Conservation (phyloP, 1,140 invertebrate genomes). For the Dinothrombium tinctorium region DNA sequence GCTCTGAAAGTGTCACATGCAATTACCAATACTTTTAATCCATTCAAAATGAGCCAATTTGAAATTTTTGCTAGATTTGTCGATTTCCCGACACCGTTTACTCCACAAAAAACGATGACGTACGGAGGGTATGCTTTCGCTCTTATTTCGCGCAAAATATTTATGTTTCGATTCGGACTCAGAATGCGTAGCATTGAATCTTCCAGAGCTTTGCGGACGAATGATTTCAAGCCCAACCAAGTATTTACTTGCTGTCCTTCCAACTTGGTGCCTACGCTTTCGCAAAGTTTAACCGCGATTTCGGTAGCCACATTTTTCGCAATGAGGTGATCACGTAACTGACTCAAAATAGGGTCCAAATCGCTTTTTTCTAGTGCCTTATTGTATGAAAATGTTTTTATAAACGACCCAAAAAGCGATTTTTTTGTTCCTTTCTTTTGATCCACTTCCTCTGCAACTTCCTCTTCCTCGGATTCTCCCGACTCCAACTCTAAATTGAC, state of each 20-base stretch:
- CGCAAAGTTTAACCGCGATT: conserved; percentile 77
- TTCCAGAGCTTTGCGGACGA: conserved; percentile 20
- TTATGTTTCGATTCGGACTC: conserved; percentile 75
- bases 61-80: conserved; percentile 99
- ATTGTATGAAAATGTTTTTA: conserved; percentile 10
- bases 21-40: conserved; percentile 81
- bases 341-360: conserved; percentile 67
- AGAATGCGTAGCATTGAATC: conserved; percentile 37
- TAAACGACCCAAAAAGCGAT: conserved; percentile 9
- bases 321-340: conserved; percentile 88
- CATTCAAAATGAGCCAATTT: conserved; percentile 98
- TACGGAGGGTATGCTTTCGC: conserved; percentile 73
- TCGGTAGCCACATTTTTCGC: conserved; percentile 93
- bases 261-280: conserved; percentile 72
- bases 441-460: conserved; percentile 18
- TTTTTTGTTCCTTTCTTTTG: not conserved
- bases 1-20: conserved; percentile 98
- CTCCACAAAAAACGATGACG: conserved; percentile 91
- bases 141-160: conserved; percentile 85
- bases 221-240: conserved; percentile 16
- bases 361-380: conserved; percentile 29
- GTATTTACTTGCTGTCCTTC: conserved; percentile 37
- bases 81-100: conserved; percentile 98
- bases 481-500: conserved; percentile 20
- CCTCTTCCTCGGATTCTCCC: conserved; percentile 17